Base-by-base conservation (phyloP, 2,888 invertebrate genomes). In the Dusona sp. region DNA sequence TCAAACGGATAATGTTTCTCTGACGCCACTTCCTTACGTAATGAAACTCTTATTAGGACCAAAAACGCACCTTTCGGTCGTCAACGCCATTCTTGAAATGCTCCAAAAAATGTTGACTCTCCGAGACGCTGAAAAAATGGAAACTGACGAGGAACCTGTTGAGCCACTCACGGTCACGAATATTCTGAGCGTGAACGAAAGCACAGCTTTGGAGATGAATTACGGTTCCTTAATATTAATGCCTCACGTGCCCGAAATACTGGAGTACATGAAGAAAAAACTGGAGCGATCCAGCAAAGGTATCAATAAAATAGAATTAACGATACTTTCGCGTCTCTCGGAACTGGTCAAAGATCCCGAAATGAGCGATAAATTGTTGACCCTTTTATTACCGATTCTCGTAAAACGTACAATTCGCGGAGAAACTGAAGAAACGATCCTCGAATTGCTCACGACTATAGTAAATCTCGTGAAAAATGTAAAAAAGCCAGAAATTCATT, bases 241-340 rank as follows among this genome's bases (percentile, higher is more conserved):
- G 67, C 97, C 97, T 0, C 97, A 98, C 91, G 96, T 98, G 42
- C 95, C 96, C 6, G 95, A 95, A 74, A 96, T 99, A 87, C 94
- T 99, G 79, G 95, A 96, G 87, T 96, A 96, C 70, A 95, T 98
- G 91, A 96, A 97, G 91, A 94, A 95, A 77, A 96, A 96, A 89
- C 95, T 97, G 68, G 95, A 95, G 1, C 96, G 96, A 83, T 95
- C 95, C 86, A 95, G 95, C 1, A 96, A 95, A 87, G 95, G 95
- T 3, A 95, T 98, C 0, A 97, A 96, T 87, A 96, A 96, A 91
- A 95, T 96, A 51, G 97, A 98, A 92, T 94, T 98, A 13, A 95
- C 96, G 29, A 97, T 98, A 87, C 94, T 98, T 1, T 97, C 97
- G 0, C 95, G 97, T 89, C 95, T 98, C 13, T 97, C 98, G 0